Evolutionary conservation across 1,140 invertebrate genomes (phyloP).

Genomic region (Teleogryllus occipitalis): DNA sequence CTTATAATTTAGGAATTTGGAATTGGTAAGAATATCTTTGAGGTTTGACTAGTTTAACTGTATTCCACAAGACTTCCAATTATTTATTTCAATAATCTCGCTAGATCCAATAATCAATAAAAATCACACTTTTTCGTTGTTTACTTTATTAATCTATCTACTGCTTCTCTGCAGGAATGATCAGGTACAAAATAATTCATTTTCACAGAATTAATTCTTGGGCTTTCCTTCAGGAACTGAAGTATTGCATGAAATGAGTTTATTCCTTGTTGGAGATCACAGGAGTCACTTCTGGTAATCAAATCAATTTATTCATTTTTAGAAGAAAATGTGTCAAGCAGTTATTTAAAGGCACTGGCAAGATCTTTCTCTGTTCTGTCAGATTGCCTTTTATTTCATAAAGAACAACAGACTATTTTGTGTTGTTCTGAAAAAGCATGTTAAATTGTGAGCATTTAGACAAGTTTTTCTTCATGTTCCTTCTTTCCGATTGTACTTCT

Average conservation of each 20-base stretch:
- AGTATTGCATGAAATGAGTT: background rate
- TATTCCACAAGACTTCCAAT: background rate
- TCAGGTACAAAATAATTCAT: slow-evolving; percentile 9
- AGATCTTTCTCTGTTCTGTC: slow-evolving; percentile 9
- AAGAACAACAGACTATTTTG: slow-evolving; percentile 7
- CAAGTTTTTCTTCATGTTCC: background rate
- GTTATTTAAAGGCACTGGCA: slow-evolving; percentile 10
- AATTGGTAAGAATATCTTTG: background rate
- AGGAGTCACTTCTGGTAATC: slow-evolving; percentile 10
- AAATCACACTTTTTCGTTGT: background rate
- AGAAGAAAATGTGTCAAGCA: background rate
- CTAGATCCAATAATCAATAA: background rate
- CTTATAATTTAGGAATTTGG: slow-evolving; percentile 7
- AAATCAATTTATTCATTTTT: slow-evolving; percentile 1
- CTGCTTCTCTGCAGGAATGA: background rate
- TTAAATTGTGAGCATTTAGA: background rate
- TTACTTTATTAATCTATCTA: background rate
- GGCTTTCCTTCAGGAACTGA: slow-evolving; percentile 9
- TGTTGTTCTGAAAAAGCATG: background rate
- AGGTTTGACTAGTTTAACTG: background rate
- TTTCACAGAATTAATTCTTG: background rate
- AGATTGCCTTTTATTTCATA: background rate
- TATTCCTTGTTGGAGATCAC: background rate
- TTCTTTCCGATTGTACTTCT: background rate
- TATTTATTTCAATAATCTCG: background rate